phyloP scores from a whole-genome alignment of 2,888 invertebrate genomes.

The Cartodere bifasciata region DNA sequence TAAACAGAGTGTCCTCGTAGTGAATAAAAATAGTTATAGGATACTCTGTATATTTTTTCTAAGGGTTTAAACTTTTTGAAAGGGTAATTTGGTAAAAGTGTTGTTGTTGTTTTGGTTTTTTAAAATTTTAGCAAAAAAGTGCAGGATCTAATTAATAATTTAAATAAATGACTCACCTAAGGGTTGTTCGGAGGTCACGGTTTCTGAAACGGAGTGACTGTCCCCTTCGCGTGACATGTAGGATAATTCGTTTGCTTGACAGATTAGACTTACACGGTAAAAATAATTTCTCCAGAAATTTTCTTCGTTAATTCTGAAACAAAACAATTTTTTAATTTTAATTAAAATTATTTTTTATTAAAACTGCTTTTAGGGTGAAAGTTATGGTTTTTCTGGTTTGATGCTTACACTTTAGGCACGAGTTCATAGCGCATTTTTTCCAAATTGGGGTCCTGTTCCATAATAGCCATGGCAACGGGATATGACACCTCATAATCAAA shows the following conservation, averaged over 20 bases:
- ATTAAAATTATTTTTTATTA: too few relatives aligned
- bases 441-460: slow-evolving; percentile 90
- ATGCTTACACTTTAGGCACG: slow-evolving; percentile 98
- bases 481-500: slow-evolving; percentile 90
- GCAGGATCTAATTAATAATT: neutral
- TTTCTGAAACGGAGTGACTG: slow-evolving; percentile 27
- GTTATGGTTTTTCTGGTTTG: too few relatives aligned
- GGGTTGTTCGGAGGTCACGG: slow-evolving; percentile 29
- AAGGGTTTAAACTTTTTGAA: too few relatives aligned
- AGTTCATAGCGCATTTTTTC: slow-evolving; percentile 98
- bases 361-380: too few relatives aligned
- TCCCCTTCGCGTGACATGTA: slow-evolving; percentile 34
- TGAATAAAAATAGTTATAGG: too few relatives aligned
- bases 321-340: too few relatives aligned
- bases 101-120: too few relatives aligned
- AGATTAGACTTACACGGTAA: slow-evolving; percentile 95
- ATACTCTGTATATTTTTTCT: too few relatives aligned
- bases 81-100: too few relatives aligned
- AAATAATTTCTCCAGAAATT: slow-evolving; percentile 99
- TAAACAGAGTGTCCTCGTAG: too few relatives aligned
- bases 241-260: slow-evolving; percentile 78
- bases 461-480: slow-evolving; percentile 87
- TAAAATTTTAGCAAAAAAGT: too few relatives aligned
- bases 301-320: slow-evolving; percentile 84
- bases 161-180: slow-evolving; percentile 24